phyloP scores from a whole-genome alignment of 1,140 invertebrate species.

The Drosophila baimaii region DNA sequence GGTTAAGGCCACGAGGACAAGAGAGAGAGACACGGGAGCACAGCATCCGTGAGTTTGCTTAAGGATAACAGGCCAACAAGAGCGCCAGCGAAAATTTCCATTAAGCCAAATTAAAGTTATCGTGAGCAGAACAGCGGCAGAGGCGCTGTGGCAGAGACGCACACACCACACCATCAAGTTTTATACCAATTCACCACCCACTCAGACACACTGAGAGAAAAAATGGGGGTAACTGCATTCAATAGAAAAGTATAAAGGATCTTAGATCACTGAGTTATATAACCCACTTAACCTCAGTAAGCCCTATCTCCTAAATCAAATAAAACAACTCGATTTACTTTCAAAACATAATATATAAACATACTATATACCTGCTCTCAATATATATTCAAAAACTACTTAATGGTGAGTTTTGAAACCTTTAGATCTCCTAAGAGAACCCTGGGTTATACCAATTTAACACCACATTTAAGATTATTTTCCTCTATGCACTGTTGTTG shows the following conservation, averaged over 20 bases:
- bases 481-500: slow-evolving; percentile 7
- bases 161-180: slow-evolving; percentile 24
- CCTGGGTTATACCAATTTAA: neutral
- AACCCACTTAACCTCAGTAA: neutral
- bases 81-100: slow-evolving; percentile 69
- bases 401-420: too few species aligned
- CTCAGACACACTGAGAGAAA: neutral
- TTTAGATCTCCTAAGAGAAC: neutral
- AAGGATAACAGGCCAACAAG: slow-evolving; percentile 43
- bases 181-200: slow-evolving; percentile 23
- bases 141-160: slow-evolving; percentile 45
- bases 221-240: neutral
- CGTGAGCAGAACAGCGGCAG: slow-evolving; percentile 41
- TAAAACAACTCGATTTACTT: neutral
- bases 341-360: too few species aligned
- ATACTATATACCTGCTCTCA: neutral
- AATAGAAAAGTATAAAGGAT: too few species aligned
- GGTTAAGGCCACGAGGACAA: neutral
- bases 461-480: neutral
- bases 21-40: slow-evolving; percentile 10
- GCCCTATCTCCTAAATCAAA: neutral
- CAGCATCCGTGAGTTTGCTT: slow-evolving; percentile 38
- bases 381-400: neutral
- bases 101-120: slow-evolving; percentile 83
- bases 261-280: neutral